Conservation (phyloP, 2,888 invertebrate species). For the Drosophila nr. perissopoda region DNA sequence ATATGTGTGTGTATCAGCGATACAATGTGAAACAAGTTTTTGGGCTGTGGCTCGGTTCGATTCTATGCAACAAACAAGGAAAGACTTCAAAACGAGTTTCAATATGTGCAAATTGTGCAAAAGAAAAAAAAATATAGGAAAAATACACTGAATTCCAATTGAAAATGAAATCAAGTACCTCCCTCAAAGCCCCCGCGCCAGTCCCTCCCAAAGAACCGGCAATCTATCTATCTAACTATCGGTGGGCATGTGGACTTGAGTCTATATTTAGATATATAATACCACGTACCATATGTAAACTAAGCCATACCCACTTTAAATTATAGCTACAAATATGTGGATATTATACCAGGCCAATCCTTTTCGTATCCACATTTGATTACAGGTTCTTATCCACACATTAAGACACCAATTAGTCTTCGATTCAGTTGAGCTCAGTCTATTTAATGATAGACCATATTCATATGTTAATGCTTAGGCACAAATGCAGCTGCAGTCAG, state of each 20-base stretch:
- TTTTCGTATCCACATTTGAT: conserved; percentile 12
- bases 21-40: conserved; percentile 62
- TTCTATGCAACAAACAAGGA: conserved; percentile 77
- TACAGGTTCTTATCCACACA: not conserved
- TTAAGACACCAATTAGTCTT: not conserved
- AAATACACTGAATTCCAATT: conserved; percentile 64
- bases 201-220: conserved; percentile 38
- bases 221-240: conserved; percentile 13
- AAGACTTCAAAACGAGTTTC: conserved; percentile 71
- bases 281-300: conserved; percentile 7
- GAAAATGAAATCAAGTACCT: conserved; percentile 60
- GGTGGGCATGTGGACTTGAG: conserved; percentile 29
- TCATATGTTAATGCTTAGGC: not conserved
- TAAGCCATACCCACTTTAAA: not conserved
- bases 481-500: not conserved
- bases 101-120: conserved; percentile 67
- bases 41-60: conserved; percentile 40
- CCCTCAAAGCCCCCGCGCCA: conserved; percentile 6
- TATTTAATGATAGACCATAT: not conserved
- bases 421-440: not conserved
- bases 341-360: conserved; percentile 5
- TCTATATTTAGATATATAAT: conserved; percentile 37
- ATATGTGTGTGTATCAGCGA: not conserved
- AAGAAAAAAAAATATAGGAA: conserved; percentile 24
- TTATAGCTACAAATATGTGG: not conserved